These are phyloP conservation scores for Genyomyrus donnyi DNA, from an alignment of 2,113 vertebrate species.

Conservation along the genomic window DNA sequence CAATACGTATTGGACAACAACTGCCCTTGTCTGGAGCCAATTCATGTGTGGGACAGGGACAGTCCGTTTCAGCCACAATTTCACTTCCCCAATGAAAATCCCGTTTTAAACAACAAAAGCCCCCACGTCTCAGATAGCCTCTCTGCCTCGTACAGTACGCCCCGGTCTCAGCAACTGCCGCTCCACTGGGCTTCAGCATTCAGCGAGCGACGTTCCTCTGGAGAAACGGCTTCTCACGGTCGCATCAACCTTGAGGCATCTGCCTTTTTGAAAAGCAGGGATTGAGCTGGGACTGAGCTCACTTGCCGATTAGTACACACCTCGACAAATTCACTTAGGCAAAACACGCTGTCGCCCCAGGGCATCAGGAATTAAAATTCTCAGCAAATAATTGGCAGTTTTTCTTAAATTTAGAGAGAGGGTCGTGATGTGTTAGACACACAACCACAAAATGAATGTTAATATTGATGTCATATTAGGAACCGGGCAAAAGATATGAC, in stretches of 20 bases:
- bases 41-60: conserved; percentile 20
- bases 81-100: conserved; percentile 29
- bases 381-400: not conserved
- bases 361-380: conserved; percentile 6
- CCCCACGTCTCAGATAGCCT: not conserved
- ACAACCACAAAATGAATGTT: not conserved
- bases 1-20: conserved; percentile 5
- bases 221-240: not conserved
- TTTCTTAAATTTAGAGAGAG: not conserved
- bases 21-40: not conserved
- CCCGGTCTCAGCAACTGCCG: too few species aligned
- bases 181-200: not conserved
- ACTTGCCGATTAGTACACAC: not conserved
- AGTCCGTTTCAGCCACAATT: conserved; percentile 6
- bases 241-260: not conserved
- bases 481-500: not conserved
- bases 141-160: not conserved
- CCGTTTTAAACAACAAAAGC: conserved; percentile 25
- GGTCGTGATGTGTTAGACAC: not conserved
- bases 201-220: not conserved
- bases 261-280: not conserved
- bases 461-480: not conserved
- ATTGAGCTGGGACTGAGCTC: not conserved
- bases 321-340: conserved; percentile 1
- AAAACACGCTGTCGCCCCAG: not conserved